Conservation (phyloP, 2,797 vertebrate genomes). For the Caiman crocodilus region DNA sequence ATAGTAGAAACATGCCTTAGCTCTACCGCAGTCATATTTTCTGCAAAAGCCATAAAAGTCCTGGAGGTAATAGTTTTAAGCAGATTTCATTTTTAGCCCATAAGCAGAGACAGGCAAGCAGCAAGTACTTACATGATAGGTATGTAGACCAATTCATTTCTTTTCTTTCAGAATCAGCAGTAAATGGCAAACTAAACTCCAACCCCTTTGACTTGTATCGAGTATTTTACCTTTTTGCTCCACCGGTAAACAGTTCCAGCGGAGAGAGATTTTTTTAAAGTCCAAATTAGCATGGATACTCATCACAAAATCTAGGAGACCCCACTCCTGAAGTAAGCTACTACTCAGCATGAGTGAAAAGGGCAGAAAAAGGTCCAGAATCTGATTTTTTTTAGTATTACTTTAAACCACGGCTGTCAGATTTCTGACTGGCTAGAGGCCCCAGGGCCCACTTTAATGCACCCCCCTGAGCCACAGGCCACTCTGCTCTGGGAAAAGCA, state of each 20-base stretch:
- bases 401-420: not conserved
- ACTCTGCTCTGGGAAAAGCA: no score
- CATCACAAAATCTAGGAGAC: slow-evolving; percentile 17
- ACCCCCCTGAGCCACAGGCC: no score
- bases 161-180: slow-evolving; percentile 44
- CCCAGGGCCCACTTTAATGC: no score
- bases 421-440: no score
- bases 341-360: slow-evolving; percentile 29
- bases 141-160: slow-evolving; percentile 65
- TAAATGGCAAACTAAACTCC: slow-evolving; percentile 61
- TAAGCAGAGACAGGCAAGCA: slow-evolving; percentile 62
- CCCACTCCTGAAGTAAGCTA: slow-evolving; percentile 48
- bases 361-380: slow-evolving; percentile 20
- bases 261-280: not conserved
- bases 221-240: not conserved
- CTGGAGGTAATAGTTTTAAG: slow-evolving; percentile 76
- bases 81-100: slow-evolving; percentile 69
- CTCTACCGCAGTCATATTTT: slow-evolving; percentile 56
- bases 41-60: slow-evolving; percentile 64
- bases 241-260: not conserved
- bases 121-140: slow-evolving; percentile 80
- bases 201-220: not conserved
- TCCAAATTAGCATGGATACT: slow-evolving; percentile 35
- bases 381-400: not conserved
- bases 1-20: slow-evolving; percentile 70